A percentile compares a stretch with the other conserved stretches of the same genome.
phyloP scores from a whole-genome alignment of 30 jellyfish, hydroid and myxozoan genomes.

The Chrysaora quinquecirrha region DNA sequence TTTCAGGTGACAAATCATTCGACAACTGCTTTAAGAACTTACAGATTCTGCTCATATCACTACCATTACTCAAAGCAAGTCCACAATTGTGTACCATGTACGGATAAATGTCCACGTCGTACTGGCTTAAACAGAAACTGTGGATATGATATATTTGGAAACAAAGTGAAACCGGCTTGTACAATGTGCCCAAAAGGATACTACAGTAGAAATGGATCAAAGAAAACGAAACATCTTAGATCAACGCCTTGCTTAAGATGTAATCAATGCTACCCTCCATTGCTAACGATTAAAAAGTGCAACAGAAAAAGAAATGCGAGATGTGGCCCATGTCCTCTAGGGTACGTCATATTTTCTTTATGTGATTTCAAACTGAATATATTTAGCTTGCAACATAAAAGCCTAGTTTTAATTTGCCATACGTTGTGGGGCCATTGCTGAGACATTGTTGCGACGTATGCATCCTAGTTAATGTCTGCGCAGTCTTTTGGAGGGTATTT shows the following conservation, averaged over 20 bases:
- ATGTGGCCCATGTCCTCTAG: slow-evolving; percentile 54
- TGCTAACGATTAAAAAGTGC: slow-evolving; percentile 29
- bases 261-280: slow-evolving; percentile 40
- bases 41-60: slow-evolving; percentile 34
- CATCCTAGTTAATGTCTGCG: no score
- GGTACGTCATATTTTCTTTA: no score
- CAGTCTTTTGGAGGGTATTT: no score
- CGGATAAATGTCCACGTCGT: slow-evolving; percentile 33
- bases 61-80: slow-evolving; percentile 30
- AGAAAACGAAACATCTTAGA: background rate
- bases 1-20: slow-evolving; percentile 5
- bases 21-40: background rate
- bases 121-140: slow-evolving; percentile 37
- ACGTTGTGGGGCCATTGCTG: no score
- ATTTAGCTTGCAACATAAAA: no score
- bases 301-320: slow-evolving; percentile 24
- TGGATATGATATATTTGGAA: slow-evolving; percentile 52
- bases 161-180: slow-evolving; percentile 21
- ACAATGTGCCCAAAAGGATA: slow-evolving; percentile 41
- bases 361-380: no score
- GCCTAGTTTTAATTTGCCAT: no score
- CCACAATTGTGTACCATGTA: slow-evolving; percentile 37
- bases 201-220: background rate
- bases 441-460: no score
- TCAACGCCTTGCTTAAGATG: slow-evolving; percentile 42